phyloP scores from a whole-genome alignment of 2,797 vertebrate species.

The Macrochelys suwanniensis region DNA sequence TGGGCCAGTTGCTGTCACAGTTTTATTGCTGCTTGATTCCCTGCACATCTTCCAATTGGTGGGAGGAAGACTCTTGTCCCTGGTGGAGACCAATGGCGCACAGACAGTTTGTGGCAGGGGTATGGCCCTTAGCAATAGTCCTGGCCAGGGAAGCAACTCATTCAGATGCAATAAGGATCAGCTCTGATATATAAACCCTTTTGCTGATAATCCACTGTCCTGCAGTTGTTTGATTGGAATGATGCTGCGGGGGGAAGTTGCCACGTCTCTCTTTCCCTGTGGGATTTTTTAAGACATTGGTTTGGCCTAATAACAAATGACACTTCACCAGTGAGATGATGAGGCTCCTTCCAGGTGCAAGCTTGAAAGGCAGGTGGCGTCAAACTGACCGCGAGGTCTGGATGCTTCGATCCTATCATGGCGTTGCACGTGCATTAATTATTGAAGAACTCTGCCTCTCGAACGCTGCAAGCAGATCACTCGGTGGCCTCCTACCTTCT shows the following conservation, averaged over 20 bases:
- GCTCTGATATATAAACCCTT: not conserved
- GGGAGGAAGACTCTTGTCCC: not conserved
- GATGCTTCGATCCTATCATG: not conserved
- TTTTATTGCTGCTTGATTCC: not conserved
- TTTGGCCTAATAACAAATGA: not conserved
- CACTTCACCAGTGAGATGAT: not conserved
- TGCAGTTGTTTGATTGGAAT: not conserved
- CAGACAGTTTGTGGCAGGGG: not conserved
- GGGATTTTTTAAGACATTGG: not conserved
- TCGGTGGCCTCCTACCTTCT: not conserved
- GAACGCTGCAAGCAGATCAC: not conserved
- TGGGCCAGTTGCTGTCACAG: not conserved
- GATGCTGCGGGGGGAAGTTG: not conserved
- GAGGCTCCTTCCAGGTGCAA: not conserved
- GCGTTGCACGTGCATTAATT: not conserved
- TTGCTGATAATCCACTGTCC: not conserved
- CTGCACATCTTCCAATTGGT: not conserved
- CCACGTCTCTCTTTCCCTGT: not conserved
- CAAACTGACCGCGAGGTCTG: not conserved
- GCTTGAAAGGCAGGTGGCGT: not conserved
- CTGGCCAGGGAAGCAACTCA: not conserved
- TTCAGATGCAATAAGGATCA: not conserved
- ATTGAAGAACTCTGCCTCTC: not conserved
- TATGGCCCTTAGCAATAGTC: too few relatives aligned
- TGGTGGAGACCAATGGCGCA: not conserved